A percentile compares a stretch with the other conserved stretches of the same genome.
Conservation (phyloP, 2,113 vertebrate species). For the Galeopterus variegatus region DNA sequence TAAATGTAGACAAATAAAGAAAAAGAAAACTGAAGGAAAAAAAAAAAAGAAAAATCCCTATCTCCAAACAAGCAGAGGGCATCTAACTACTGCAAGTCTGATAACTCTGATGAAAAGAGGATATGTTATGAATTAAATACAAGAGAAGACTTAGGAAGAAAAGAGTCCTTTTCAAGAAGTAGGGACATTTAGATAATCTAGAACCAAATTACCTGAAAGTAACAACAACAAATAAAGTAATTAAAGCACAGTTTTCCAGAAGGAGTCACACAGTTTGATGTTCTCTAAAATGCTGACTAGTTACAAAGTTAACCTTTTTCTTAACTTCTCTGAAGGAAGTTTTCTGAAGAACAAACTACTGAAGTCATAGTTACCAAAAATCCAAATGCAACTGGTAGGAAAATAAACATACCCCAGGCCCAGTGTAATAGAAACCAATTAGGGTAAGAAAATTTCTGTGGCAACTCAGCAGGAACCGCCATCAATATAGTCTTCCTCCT, state of each 20-base stretch:
- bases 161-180: neutral
- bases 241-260: neutral
- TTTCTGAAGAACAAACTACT: neutral
- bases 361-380: conserved; percentile 14
- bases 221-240: neutral
- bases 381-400: neutral
- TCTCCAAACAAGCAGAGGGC: neutral
- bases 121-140: neutral
- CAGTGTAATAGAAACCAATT: neutral
- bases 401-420: neutral
- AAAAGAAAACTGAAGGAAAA: conserved; percentile 67
- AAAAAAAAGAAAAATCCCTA: neutral
- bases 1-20: conserved; percentile 90
- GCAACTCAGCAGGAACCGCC: neutral
- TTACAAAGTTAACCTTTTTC: neutral
- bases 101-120: neutral
- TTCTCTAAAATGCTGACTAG: neutral
- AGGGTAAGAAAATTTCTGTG: neutral
- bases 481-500: neutral
- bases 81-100: neutral
- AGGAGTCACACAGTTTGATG: neutral
- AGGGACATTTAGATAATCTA: neutral
- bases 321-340: conserved; percentile 3
- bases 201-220: neutral
- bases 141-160: neutral